phyloP scores from a whole-genome alignment of 2,888 invertebrate genomes.

The Caenorhabditis japonica region DNA sequence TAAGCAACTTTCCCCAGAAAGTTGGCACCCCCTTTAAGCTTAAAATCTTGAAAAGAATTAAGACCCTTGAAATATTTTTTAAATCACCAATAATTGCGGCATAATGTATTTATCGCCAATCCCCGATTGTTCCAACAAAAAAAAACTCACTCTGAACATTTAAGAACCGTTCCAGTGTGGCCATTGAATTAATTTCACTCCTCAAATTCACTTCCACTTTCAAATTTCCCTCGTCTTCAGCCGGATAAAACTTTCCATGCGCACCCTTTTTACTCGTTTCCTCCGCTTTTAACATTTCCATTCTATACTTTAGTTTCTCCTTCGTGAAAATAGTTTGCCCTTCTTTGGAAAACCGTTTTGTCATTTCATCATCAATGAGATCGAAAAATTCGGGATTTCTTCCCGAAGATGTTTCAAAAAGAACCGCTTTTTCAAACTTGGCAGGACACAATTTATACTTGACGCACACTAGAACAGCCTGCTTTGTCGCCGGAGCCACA shows the following conservation, averaged over 20 bases:
- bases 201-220: conserved; percentile 12
- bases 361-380: conserved; percentile 23
- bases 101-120: no score
- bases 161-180: conserved; percentile 15
- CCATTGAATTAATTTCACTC: neutral
- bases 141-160: conserved; percentile 27
- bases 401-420: neutral
- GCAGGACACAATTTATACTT: conserved; percentile 29
- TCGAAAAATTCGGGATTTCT: conserved; percentile 15
- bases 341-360: conserved; percentile 7
- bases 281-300: neutral
- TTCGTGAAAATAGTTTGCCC: conserved; percentile 7
- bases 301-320: conserved; percentile 10
- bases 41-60: no score
- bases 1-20: no score
- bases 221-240: conserved; percentile 14
- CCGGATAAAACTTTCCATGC: conserved; percentile 31
- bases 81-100: no score
- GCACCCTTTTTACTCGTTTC: neutral
- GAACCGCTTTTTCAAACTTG: conserved; percentile 10
- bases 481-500: conserved; percentile 5
- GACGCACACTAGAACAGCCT: conserved; percentile 21
- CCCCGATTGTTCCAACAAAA: no score
- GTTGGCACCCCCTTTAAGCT: no score
- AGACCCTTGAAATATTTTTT: no score